Evolutionary conservation across 64 coral and sea anemone genomes (phyloP), one percentile per base, ranked within the genome.

Genomic region (Catalaphyllia jardinei): DNA sequence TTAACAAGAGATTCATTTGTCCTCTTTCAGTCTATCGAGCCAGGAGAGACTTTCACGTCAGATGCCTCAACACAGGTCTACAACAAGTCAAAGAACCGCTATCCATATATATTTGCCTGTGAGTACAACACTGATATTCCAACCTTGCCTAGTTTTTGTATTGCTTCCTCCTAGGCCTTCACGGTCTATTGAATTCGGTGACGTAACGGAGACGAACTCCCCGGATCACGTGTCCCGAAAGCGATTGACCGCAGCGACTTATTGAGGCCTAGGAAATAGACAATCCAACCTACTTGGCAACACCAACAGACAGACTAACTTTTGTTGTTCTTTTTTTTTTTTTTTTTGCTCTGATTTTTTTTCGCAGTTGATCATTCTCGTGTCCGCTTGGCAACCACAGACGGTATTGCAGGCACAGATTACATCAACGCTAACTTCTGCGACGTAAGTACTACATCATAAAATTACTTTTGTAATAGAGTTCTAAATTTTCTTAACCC

Each of bases 391-490:
- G 79, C 91, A 49, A 71, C 52, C 10, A 13, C 52, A 55, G 88
- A 87, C 75, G 94, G 91, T n/a, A 93, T 91, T 52, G 62, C 75
- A 19, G 94, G 91, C 25, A 89, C 97, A 22, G 97, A 99, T 76
- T 99, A 99, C 29, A 99, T 99, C 30, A 99, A 99, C 74, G 97
- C 97, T n/a, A 99, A 95, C 74, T 95, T 86, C 60, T 93, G 94
- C 50, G 97, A 95, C 67, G 97, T 99, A 91, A 93, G 97, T 98
- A 30, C 59, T 65, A 17, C 20, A 12, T 67, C 14, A 31, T 31
- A 10, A 89, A 10, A 59, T 33, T n/a, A 69, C 19, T 8, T 60
- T 52, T 71, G 24, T 1, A 50, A 61, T 22, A 57, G 60, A 28
- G 22, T 69, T 24, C n/a, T 28, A 25, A 69, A 24, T 27, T 69